These are phyloP conservation scores for Tineola bisselliella DNA, from an alignment of 2,888 invertebrate genomes.

Conservation along the genomic window DNA sequence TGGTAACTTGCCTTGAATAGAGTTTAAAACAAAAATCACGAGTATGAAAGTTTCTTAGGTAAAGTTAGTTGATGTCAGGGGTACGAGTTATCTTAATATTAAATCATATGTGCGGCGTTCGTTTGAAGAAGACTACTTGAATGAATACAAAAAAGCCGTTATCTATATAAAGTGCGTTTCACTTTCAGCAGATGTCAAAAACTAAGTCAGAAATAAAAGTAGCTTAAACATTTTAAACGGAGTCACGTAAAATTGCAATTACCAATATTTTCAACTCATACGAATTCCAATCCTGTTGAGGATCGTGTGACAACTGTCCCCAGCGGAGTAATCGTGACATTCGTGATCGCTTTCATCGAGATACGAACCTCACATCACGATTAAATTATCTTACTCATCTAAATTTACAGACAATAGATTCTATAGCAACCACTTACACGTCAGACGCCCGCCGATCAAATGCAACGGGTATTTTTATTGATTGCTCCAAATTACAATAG, in stretches of 20 bases:
- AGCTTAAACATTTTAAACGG: not conserved
- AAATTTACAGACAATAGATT: constrained; percentile 27
- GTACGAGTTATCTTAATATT: constrained; percentile 5
- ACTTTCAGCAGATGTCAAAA: not conserved
- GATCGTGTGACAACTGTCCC: constrained; percentile 34
- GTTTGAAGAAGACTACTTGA: not conserved
- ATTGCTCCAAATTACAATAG: not conserved
- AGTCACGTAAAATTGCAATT: not conserved
- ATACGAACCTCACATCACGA: constrained; percentile 43
- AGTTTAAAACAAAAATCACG: not conserved
- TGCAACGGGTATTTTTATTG: not conserved
- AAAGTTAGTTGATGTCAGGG: constrained; percentile 2
- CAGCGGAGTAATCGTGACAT: constrained; percentile 19
- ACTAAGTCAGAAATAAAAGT: no score
- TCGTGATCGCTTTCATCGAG: constrained; percentile 55
- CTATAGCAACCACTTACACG: constrained; percentile 11
- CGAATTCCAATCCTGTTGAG: constrained; percentile 14
- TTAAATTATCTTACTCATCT: constrained; percentile 33
- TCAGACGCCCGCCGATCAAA: not conserved
- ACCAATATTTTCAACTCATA: not conserved
- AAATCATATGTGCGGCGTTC: constrained; percentile 6
- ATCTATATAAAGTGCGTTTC: not conserved
- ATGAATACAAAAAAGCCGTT: not conserved
- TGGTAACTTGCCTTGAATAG: not conserved
- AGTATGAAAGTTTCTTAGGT: not conserved